phyloP scores from a whole-genome alignment of 2,888 invertebrate species.

The Latrodectus elegans region DNA sequence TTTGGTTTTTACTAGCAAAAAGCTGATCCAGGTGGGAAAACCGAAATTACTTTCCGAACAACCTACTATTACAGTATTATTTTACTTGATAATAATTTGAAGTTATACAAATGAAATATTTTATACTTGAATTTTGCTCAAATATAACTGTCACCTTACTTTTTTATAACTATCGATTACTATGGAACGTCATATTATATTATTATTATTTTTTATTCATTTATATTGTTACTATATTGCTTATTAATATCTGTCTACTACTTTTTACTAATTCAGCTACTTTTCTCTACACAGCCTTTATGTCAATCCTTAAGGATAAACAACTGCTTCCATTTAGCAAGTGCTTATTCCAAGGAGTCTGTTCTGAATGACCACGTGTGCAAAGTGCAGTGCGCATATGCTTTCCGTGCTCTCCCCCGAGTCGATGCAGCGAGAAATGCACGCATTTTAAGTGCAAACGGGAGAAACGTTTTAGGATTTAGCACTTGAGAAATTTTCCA shows the following conservation, averaged over 20 bases:
- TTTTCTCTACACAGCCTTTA: conserved; percentile 81
- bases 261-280: not conserved
- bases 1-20: too few relatives aligned
- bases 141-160: too few relatives aligned
- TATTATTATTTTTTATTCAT: too few relatives aligned
- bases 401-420: conserved; percentile 72
- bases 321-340: conserved; percentile 87
- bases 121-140: too few relatives aligned
- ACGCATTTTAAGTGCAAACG: conserved; percentile 16
- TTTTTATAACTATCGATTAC: too few relatives aligned
- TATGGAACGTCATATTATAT: too few relatives aligned
- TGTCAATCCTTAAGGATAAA: conserved; percentile 91
- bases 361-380: conserved; percentile 90
- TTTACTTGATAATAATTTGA: too few relatives aligned
- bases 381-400: conserved; percentile 88
- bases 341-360: conserved; percentile 88
- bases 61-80: too few relatives aligned
- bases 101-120: too few relatives aligned
- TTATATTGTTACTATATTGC: not conserved
- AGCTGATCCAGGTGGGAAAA: too few relatives aligned
- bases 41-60: too few relatives aligned
- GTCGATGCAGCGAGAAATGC: conserved; percentile 63
- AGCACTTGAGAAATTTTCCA: conserved; percentile 24
- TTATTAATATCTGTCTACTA: not conserved
- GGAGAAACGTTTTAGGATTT: conserved; percentile 55